A percentile compares a stretch with the other conserved stretches of the same genome.
These are phyloP conservation scores for Bujurquina vittata DNA, from an alignment of 2,113 vertebrate genomes.

Conservation along the genomic window DNA sequence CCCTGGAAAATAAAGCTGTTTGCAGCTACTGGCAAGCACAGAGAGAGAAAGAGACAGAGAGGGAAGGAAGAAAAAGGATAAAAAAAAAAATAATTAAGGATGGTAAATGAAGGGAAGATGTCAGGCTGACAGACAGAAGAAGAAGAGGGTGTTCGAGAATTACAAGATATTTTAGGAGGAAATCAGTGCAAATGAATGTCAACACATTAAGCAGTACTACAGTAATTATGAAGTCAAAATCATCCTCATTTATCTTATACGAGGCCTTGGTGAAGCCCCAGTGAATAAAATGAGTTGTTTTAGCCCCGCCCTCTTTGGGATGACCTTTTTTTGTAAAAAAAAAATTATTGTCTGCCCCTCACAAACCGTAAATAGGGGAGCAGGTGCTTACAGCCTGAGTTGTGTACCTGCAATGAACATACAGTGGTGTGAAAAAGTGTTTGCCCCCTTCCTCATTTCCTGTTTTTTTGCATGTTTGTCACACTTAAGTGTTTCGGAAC, in stretches of 20 bases:
- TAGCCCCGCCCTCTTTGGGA: too few species aligned
- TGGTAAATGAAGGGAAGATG: neutral
- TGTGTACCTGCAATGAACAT: too few species aligned
- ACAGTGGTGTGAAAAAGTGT: too few species aligned
- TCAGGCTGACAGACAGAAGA: neutral
- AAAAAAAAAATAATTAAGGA: neutral
- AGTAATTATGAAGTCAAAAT: neutral
- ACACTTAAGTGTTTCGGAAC: too few species aligned
- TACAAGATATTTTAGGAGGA: neutral
- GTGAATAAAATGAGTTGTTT: too few species aligned
- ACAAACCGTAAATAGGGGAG: too few species aligned
- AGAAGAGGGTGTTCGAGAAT: neutral
- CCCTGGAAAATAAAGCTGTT: slow-evolving; percentile 59
- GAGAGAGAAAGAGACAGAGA: neutral
- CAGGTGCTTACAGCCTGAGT: too few species aligned
- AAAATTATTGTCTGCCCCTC: too few species aligned
- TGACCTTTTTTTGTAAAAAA: too few species aligned
- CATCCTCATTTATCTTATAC: neutral
- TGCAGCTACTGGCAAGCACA: slow-evolving; percentile 21
- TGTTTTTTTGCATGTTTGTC: too few species aligned
- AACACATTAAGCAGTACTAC: neutral
- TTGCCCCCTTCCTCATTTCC: too few species aligned
- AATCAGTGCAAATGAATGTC: neutral
- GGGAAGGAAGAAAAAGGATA: neutral
- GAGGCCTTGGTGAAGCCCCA: too few species aligned